These are phyloP conservation scores for Scaptomyza tumidula DNA, from an alignment of 2,888 invertebrate species.

Conservation along the genomic window DNA sequence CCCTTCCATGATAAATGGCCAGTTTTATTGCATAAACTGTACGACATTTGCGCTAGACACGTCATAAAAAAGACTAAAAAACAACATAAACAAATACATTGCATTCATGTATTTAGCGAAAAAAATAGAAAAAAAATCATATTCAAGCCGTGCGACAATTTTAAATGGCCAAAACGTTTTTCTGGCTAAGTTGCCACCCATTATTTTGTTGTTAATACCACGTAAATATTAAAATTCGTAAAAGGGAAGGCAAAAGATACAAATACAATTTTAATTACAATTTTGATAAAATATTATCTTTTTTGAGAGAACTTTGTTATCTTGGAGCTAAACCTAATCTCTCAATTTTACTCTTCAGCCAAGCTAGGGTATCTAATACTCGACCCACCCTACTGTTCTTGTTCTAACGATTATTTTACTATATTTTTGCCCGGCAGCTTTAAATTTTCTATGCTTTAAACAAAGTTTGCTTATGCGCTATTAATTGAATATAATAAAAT, in stretches of 20 bases:
- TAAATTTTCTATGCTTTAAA: slow-evolving; percentile 38
- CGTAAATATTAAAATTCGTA: not conserved
- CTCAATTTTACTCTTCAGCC: too few species aligned
- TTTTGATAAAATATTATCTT: too few species aligned
- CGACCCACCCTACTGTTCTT: not conserved
- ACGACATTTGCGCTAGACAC: slow-evolving; percentile 73
- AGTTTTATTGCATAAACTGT: slow-evolving; percentile 79
- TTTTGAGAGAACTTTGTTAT: too few species aligned
- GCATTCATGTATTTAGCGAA: slow-evolving; percentile 27
- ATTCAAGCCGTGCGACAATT: slow-evolving; percentile 67
- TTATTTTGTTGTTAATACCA: slow-evolving; percentile 26
- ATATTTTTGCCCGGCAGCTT: slow-evolving; percentile 28
- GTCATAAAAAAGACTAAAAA: slow-evolving; percentile 41
- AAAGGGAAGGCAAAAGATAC: too few species aligned
- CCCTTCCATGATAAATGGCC: slow-evolving; percentile 73
- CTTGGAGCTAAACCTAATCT: too few species aligned
- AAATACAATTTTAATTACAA: too few species aligned
- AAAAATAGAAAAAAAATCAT: slow-evolving; percentile 25
- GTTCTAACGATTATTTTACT: not conserved
- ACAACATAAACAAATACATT: slow-evolving; percentile 21
- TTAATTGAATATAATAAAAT: slow-evolving; percentile 53
- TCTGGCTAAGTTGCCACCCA: slow-evolving; percentile 63
- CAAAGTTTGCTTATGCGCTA: slow-evolving; percentile 40
- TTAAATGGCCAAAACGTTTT: slow-evolving; percentile 67
- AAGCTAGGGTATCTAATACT: slow-evolving; percentile 12